phyloP scores from a whole-genome alignment of 1,140 invertebrate genomes.

The Bathynomus jamesi region DNA sequence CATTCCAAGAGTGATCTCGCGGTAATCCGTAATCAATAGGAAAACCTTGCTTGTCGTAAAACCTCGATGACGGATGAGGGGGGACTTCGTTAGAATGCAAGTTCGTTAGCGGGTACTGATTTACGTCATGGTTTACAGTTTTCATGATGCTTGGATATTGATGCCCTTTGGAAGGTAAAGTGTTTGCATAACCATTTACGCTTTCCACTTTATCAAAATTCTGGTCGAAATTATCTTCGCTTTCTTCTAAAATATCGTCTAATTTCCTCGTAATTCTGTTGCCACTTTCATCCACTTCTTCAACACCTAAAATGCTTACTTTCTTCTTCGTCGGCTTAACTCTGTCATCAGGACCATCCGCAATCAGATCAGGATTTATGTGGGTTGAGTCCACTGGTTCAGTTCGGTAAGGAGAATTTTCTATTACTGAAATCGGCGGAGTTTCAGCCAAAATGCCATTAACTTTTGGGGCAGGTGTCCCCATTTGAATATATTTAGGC shows the following conservation, averaged over 20 bases:
- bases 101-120: constrained; percentile 29
- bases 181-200: neutral
- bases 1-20: neutral
- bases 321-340: constrained; percentile 28
- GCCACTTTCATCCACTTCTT: constrained; percentile 32
- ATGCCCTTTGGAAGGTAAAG: neutral
- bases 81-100: constrained; percentile 22
- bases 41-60: constrained; percentile 18
- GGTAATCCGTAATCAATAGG: constrained; percentile 20
- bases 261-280: constrained; percentile 24
- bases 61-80: constrained; percentile 16
- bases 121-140: neutral
- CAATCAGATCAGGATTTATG: constrained; percentile 31
- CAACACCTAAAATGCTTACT: constrained; percentile 32
- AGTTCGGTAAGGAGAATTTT: constrained; percentile 27
- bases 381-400: constrained; percentile 23
- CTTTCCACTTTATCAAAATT: neutral
- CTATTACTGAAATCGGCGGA: constrained; percentile 34
- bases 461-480: constrained; percentile 30
- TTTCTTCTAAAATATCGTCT: constrained; percentile 33
- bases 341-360: constrained; percentile 30
- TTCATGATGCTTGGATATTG: neutral
- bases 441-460: constrained; percentile 28
- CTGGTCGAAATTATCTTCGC: constrained; percentile 27
- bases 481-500: constrained; percentile 36